Conservation (phyloP, 2,113 vertebrate species). For the Heterocephalus glaber region DNA sequence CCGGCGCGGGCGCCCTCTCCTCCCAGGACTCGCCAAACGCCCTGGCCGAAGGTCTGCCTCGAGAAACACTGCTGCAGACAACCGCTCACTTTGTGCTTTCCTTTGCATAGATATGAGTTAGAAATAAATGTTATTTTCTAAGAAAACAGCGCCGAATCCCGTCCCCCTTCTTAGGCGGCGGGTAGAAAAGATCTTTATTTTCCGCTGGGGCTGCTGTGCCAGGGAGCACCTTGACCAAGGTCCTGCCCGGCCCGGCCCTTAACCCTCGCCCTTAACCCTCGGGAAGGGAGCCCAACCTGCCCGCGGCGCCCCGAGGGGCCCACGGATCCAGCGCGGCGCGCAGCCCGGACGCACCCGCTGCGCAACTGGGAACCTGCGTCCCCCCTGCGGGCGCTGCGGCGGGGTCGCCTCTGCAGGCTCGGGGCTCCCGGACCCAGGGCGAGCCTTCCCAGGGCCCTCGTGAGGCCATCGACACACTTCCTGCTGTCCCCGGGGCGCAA, state of each 20-base stretch:
- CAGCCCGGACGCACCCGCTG: neutral
- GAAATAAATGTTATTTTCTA: slow-evolving; percentile 99
- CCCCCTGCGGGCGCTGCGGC: neutral
- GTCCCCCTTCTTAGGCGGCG: slow-evolving; percentile 4
- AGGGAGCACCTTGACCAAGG: neutral
- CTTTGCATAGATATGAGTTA: slow-evolving; percentile 89
- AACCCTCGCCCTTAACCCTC: too few species aligned
- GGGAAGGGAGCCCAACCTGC: neutral
- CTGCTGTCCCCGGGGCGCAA: neutral
- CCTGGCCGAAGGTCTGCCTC: slow-evolving; percentile 43
- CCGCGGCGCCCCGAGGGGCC: neutral
- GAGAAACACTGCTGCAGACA: slow-evolving; percentile 80
- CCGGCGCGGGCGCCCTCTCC: slow-evolving; percentile 12
- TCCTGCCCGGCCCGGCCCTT: neutral
- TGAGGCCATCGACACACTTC: neutral
- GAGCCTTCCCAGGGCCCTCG: neutral
- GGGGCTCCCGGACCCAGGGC: accelerated
- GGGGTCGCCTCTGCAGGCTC: neutral
- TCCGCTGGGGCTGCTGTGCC: neutral
- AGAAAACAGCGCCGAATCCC: slow-evolving; percentile 65
- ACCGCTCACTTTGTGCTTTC: slow-evolving; percentile 90
- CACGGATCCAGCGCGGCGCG: neutral
- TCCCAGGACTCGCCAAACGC: slow-evolving; percentile 29
- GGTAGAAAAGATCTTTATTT: neutral
- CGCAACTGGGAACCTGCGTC: accelerated